Conservation (phyloP, 2,113 vertebrate species). For the Pelobates fuscus region DNA sequence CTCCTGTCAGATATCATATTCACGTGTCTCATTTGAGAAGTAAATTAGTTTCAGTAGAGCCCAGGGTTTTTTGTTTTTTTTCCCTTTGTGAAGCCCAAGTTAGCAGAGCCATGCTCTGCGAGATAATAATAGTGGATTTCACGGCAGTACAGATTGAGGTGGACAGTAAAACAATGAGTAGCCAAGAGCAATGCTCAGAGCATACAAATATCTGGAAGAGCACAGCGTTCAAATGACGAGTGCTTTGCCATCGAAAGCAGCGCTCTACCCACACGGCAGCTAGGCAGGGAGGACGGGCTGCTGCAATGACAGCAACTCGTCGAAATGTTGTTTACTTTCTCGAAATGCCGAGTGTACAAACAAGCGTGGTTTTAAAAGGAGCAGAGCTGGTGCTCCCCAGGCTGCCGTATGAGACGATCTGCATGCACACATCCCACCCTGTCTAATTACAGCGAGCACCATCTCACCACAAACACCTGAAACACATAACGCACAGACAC, state of each 20-base stretch:
- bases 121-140: slow-evolving; percentile 13
- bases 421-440: background rate
- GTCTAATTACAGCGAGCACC: background rate
- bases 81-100: background rate
- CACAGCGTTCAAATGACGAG: no score
- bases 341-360: background rate
- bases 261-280: background rate
- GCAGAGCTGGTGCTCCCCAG: background rate
- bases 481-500: background rate
- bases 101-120: no score
- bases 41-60: slow-evolving; percentile 11
- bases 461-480: background rate
- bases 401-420: background rate
- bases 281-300: background rate
- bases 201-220: background rate
- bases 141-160: background rate
- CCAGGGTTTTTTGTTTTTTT: background rate
- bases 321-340: background rate
- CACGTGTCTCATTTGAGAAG: slow-evolving; percentile 24
- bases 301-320: background rate
- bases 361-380: background rate
- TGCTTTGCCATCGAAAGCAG: no score
- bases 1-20: background rate
- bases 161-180: background rate
- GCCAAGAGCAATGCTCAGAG: background rate